Percentiles rank a stretch among this genome's conserved stretches.
Evolutionary conservation across 1,140 invertebrate genomes (phyloP).

Genomic region (Bursaphelenchus mucronatus): DNA sequence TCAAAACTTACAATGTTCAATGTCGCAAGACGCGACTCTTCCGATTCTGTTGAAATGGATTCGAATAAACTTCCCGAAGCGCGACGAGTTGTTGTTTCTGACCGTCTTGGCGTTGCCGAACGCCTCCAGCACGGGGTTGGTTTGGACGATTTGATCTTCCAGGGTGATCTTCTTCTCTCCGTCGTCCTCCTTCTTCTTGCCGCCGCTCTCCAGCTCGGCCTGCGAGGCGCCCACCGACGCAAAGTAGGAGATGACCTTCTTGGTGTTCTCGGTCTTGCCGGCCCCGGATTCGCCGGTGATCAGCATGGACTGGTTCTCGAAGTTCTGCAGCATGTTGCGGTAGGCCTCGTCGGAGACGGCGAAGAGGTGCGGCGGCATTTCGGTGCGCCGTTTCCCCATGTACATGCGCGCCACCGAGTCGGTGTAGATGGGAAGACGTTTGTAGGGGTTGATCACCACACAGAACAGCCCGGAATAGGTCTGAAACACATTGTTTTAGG

Average conservation of each 20-base stretch:
- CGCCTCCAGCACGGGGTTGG: slow-evolving; percentile 97
- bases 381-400: slow-evolving; percentile 96
- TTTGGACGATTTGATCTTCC: slow-evolving; percentile 97
- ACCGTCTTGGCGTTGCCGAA: slow-evolving; percentile 99
- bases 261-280: slow-evolving; percentile 70
- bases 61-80: slow-evolving; percentile 91
- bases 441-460: slow-evolving; percentile 99
- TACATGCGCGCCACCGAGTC: slow-evolving; percentile 89
- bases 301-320: slow-evolving; percentile 96
- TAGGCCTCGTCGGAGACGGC: slow-evolving; percentile 99
- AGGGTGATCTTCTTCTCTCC: slow-evolving; percentile 60
- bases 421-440: slow-evolving; percentile 98
- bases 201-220: slow-evolving; percentile 25
- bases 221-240: slow-evolving; percentile 66
- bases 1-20: slow-evolving; percentile 91
- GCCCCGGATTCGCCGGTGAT: slow-evolving; percentile 76
- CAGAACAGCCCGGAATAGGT: slow-evolving; percentile 99
- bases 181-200: slow-evolving; percentile 18
- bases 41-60: slow-evolving; percentile 98
- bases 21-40: slow-evolving; percentile 99
- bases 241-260: slow-evolving; percentile 70
- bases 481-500: slow-evolving; percentile 64
- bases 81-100: slow-evolving; percentile 98
- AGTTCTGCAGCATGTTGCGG: slow-evolving; percentile 97
- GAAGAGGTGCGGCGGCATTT: slow-evolving; percentile 98